These are phyloP conservation scores for Raja brachyura DNA, from an alignment of 2,113 vertebrate genomes.

Conservation along the genomic window DNA sequence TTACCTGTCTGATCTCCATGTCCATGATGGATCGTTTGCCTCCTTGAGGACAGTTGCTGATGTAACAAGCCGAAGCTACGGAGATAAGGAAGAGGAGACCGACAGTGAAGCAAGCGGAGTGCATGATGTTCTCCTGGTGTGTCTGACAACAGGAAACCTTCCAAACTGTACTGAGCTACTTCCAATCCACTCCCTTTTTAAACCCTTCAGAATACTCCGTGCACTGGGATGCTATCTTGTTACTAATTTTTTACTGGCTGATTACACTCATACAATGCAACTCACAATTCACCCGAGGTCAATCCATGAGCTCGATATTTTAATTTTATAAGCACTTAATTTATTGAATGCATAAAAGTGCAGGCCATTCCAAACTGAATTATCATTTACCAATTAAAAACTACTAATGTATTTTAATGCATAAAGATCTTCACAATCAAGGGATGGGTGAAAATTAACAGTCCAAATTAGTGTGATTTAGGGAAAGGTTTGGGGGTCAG, in stretches of 20 bases:
- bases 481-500: background rate
- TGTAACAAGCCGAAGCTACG: conserved; percentile 81
- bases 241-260: background rate
- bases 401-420: background rate
- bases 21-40: conserved; percentile 77
- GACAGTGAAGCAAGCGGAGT: conserved; percentile 52
- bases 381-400: conserved; percentile 13
- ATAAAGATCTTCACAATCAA: background rate
- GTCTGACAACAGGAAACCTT: background rate
- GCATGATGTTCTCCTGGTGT: conserved; percentile 50
- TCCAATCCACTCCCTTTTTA: background rate
- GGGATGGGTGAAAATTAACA: background rate
- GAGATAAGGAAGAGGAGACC: conserved; percentile 71
- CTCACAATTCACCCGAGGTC: conserved; percentile 15
- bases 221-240: background rate
- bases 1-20: conserved; percentile 66
- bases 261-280: background rate
- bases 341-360: conserved; percentile 16
- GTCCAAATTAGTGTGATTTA: background rate
- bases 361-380: conserved; percentile 23
- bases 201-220: background rate
- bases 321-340: conserved; percentile 24
- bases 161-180: background rate
- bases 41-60: conserved; percentile 91
- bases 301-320: background rate